Evolutionary conservation across 2,113 vertebrate genomes (phyloP), one percentile per base, ranked within the genome.

Genomic region (Bubo bubo): DNA sequence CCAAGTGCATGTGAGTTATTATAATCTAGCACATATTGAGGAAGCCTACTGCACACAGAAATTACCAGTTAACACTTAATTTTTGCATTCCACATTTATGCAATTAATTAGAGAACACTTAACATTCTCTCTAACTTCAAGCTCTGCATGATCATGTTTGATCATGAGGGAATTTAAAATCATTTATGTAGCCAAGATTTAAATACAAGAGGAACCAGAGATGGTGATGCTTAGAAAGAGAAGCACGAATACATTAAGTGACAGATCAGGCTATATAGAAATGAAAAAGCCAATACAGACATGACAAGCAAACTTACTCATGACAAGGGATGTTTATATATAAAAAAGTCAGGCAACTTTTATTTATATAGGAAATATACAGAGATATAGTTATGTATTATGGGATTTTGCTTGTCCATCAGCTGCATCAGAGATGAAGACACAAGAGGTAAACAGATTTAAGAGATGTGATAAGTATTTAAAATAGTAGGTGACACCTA

Each of bases 1-100:
- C 93, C 94, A 92, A 87, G 84, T 55, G 8, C 67, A 60, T 45
- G 66, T 72, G 84, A 95, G 63, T 91, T 96, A 53, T 93, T 93
- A 41, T 53, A 92, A 94, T 71, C 76, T 27, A 86, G 88, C 67
- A 23, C 79, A 81, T 58, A 86, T 1, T 58, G 74, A 86, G 62
- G 95, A 95, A 95, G 92, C 91, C 92, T 83, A 77, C 86, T 63
- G 71, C 93, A 92, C 66, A 73, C 82, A 70, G 95, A 95, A 95
- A 97, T 96, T 86, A 86, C 74, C 13, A 86, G 91, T 74, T 95
- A 97, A 91, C 93, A 94, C 91, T 98, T 97, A 90, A 98, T 97
- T 98, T 97, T 85, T 83, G 90, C 90, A 90, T 94, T 98, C 96
- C 93, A 92, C 97, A 97, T 98, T 98, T 97, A 98, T 97, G 93